These are phyloP conservation scores for Drosophila littoralis DNA, from an alignment of 1,140 invertebrate species.

Conservation along the genomic window DNA sequence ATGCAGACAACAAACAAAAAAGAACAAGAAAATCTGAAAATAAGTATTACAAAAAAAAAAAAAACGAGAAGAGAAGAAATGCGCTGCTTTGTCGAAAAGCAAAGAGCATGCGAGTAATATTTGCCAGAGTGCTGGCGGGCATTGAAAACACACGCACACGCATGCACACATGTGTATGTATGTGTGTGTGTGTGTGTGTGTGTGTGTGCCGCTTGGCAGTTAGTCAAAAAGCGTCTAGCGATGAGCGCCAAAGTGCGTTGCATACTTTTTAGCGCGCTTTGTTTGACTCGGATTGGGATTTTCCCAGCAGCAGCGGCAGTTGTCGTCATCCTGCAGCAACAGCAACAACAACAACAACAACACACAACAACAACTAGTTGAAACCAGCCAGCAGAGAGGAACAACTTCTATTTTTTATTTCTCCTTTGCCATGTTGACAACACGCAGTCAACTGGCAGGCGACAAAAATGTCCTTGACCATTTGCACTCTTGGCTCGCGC, in stretches of 20 bases:
- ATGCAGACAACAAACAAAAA: slow-evolving; percentile 39
- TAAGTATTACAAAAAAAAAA: slow-evolving; percentile 25
- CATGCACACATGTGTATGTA: slow-evolving; percentile 1
- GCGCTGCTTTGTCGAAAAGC: slow-evolving; percentile 76
- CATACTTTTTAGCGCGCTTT: slow-evolving; percentile 79
- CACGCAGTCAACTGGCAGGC: slow-evolving; percentile 52
- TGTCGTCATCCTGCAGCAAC: slow-evolving; percentile 14
- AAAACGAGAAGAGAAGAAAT: slow-evolving; percentile 41
- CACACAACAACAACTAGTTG: slow-evolving; percentile 34
- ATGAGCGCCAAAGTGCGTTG: slow-evolving; percentile 72
- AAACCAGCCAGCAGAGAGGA: slow-evolving; percentile 13
- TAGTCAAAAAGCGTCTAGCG: slow-evolving; percentile 65
- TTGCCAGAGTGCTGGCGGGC: slow-evolving; percentile 71
- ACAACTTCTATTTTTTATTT: slow-evolving; percentile 8
- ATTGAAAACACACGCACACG: slow-evolving; percentile 62
- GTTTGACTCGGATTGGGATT: slow-evolving; percentile 75
- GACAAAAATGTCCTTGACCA: slow-evolving; percentile 63
- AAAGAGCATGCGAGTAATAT: slow-evolving; percentile 58
- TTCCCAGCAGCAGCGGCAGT: slow-evolving; percentile 47
- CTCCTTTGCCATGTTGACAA: slow-evolving; percentile 52
- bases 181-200: slow-evolving; percentile 7
- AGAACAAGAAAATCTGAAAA: slow-evolving; percentile 15
- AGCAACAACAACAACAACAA: slow-evolving; percentile 30
- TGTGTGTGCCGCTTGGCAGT: slow-evolving; percentile 53
- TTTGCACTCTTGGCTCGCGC: not conserved